Evolutionary conservation across 2,797 vertebrate species (phyloP).

Genomic region (Miopithecus talapoin): DNA sequence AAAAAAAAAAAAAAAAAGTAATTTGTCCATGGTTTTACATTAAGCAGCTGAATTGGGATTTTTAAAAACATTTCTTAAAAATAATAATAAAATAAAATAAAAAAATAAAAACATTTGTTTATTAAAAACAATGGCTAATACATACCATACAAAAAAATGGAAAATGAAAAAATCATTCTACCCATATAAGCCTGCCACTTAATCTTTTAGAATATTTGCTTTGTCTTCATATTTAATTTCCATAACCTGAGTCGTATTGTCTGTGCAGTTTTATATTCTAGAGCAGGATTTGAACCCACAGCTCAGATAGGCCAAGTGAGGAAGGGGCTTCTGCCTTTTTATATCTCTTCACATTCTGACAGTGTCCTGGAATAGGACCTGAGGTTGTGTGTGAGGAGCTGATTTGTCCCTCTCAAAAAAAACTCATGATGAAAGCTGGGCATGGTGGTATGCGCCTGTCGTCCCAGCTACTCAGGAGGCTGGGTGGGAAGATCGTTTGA

Average conservation of each 20-base stretch:
- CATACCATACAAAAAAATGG: not conserved
- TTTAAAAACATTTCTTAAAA: too few species aligned
- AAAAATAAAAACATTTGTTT: too few species aligned
- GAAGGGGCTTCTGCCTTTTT: not conserved
- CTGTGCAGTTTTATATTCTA: not conserved
- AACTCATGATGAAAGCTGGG: not conserved
- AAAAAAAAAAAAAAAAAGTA: too few species aligned
- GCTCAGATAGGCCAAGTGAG: not conserved
- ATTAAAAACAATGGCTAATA: too few species aligned
- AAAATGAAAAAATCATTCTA: not conserved
- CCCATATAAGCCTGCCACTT: not conserved
- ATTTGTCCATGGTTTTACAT: too few species aligned
- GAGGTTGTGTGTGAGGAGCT: not conserved
- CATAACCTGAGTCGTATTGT: too few species aligned
- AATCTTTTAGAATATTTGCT: not conserved
- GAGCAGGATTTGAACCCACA: not conserved
- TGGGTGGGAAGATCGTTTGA: not conserved
- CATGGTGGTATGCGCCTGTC: rapidly evolving
- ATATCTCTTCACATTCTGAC: not conserved
- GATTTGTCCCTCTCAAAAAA: not conserved
- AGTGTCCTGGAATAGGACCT: not conserved
- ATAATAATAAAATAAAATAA: too few species aligned
- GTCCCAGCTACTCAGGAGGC: not conserved
- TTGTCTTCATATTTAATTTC: not conserved
- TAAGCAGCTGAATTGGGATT: too few species aligned